A percentile compares a stretch with the other conserved stretches of the same genome.
These are phyloP conservation scores for Bos taurus DNA, from an alignment of 2,113 vertebrate species.

Conservation along the genomic window ARS-UCD2.0 NC_037356.1:37144501-37145000, in stretches of 20 bases:
- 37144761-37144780: not conserved
- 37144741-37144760: not conserved
- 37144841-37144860: not conserved
- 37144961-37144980: not conserved
- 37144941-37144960: accelerated
- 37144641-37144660: not conserved
- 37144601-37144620: too few relatives aligned
- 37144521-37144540: not conserved
- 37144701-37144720: not conserved
- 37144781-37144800: not conserved
- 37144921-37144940: not conserved
- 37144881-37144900: not conserved
- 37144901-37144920: not conserved
- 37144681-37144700: not conserved
- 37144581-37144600: not conserved
- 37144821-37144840: not conserved
- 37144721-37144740: accelerated
- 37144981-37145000: too few relatives aligned
- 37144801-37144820: not conserved
- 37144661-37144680: not conserved
- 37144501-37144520: accelerated
- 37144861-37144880: not conserved
- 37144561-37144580: not conserved
- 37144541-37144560: accelerated
- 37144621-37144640: not conserved